Evolutionary conservation across 2,113 vertebrate genomes (phyloP).

Genomic region (Leptobrachium leishanense): DNA sequence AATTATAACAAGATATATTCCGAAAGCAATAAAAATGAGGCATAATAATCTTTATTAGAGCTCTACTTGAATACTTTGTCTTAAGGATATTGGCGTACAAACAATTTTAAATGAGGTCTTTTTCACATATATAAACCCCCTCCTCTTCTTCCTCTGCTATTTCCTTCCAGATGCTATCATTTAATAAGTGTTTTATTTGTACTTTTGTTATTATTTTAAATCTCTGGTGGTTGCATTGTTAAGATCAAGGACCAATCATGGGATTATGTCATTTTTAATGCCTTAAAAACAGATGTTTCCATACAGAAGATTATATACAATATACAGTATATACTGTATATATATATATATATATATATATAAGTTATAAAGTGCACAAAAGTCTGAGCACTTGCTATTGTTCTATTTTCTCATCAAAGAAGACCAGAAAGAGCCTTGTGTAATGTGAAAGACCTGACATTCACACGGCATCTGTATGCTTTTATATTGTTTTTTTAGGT

Average conservation of each 20-base stretch:
- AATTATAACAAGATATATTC: too few relatives aligned
- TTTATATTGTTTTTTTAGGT: too few relatives aligned
- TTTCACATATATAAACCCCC: slow-evolving; percentile 1
- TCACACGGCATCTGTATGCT: slow-evolving; percentile 29
- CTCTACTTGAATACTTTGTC: too few relatives aligned
- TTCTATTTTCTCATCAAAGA: slow-evolving; percentile 27
- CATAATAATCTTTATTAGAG: too few relatives aligned
- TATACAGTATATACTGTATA: background rate
- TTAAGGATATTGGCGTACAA: too few relatives aligned
- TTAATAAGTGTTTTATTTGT: slow-evolving; percentile 31
- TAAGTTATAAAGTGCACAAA: background rate
- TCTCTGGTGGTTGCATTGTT: slow-evolving; percentile 36
- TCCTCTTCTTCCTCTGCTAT: background rate
- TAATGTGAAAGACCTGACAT: slow-evolving; percentile 1
- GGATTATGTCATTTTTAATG: slow-evolving; percentile 22
- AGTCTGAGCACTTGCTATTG: slow-evolving; percentile 13
- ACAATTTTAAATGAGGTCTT: too few relatives aligned
- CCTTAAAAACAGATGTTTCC: slow-evolving; percentile 38
- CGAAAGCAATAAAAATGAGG: too few relatives aligned
- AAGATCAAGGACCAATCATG: slow-evolving; percentile 8
- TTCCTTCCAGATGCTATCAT: slow-evolving; percentile 10
- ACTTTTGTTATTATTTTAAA: background rate
- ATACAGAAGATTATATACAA: slow-evolving; percentile 8
- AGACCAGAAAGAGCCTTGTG: background rate
- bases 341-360: too few relatives aligned